Conservation (phyloP, 2,888 invertebrate species). For the Mimumesa dahlbomi region DNA sequence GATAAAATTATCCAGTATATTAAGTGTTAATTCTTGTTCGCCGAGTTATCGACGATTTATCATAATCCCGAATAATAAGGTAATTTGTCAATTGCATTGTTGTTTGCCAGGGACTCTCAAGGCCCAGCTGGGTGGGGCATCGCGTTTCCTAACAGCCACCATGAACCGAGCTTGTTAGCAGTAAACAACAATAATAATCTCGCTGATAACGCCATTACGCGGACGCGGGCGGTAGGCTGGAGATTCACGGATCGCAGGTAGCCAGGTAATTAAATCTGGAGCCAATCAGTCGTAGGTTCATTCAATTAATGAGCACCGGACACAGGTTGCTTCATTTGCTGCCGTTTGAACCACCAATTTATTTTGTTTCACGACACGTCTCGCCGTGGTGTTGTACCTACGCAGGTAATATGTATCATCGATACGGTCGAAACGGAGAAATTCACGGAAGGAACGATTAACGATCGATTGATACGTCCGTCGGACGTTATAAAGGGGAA, state of each 20-base stretch:
- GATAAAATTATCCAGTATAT: not conserved
- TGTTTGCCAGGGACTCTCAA: conserved; percentile 30
- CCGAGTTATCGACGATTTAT: too few relatives aligned
- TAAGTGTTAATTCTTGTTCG: too few relatives aligned
- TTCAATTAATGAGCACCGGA: conserved; percentile 71
- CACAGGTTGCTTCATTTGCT: conserved; percentile 54
- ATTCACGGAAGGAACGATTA: too few relatives aligned
- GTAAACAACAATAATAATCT: conserved; percentile 76
- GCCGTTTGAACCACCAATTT: conserved; percentile 51
- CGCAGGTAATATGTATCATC: too few relatives aligned
- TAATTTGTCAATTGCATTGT: conserved; percentile 57
- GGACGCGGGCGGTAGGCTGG: conserved; percentile 29
- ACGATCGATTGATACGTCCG: too few relatives aligned
- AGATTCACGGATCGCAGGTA: conserved; percentile 56
- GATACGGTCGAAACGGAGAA: too few relatives aligned
- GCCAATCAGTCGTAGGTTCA: conserved; percentile 72
- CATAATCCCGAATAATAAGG: conserved; percentile 48
- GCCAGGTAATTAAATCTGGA: conserved; percentile 72
- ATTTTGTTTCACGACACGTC: conserved; percentile 44
- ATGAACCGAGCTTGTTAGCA: conserved; percentile 70
- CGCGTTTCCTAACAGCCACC: conserved; percentile 29
- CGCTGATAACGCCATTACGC: conserved; percentile 71
- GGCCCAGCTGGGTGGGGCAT: not conserved
- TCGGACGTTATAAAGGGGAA: too few relatives aligned
- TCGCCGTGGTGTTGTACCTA: not conserved